phyloP scores from a whole-genome alignment of 1,140 invertebrate genomes.

The Micrasema minimum region DNA sequence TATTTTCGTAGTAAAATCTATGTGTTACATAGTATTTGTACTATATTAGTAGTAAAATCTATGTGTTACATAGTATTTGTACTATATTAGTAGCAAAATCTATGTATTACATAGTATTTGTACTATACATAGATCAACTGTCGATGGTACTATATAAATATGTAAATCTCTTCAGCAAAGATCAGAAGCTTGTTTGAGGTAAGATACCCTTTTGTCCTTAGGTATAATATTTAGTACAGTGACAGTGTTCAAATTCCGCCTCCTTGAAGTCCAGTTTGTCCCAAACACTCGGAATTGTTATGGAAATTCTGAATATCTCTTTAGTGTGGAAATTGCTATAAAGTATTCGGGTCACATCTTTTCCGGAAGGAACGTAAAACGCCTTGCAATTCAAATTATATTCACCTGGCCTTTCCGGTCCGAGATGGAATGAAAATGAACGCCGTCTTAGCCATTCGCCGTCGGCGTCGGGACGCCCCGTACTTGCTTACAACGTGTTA shows the following conservation, averaged over 20 bases:
- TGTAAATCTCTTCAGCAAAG: too few relatives aligned
- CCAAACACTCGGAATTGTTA: slow-evolving; percentile 22
- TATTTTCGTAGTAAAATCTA: too few relatives aligned
- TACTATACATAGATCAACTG: too few relatives aligned
- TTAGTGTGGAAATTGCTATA: slow-evolving; percentile 19
- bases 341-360: slow-evolving; percentile 32
- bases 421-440: neutral
- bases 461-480: too few relatives aligned
- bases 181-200: neutral
- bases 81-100: too few relatives aligned
- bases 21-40: too few relatives aligned
- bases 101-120: too few relatives aligned
- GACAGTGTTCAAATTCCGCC: neutral
- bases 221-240: neutral
- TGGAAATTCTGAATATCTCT: slow-evolving; percentile 25
- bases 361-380: slow-evolving; percentile 29
- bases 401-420: slow-evolving; percentile 19
- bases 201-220: neutral
- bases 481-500: too few relatives aligned
- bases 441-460: too few relatives aligned
- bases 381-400: slow-evolving; percentile 34
- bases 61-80: too few relatives aligned
- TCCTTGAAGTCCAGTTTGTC: neutral
- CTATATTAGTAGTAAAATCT: too few relatives aligned
- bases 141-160: too few relatives aligned